A percentile compares a stretch with the other conserved stretches of the same genome.
These are phyloP conservation scores for Neria commutata DNA, from an alignment of 2,888 invertebrate genomes.

Conservation along the genomic window DNA sequence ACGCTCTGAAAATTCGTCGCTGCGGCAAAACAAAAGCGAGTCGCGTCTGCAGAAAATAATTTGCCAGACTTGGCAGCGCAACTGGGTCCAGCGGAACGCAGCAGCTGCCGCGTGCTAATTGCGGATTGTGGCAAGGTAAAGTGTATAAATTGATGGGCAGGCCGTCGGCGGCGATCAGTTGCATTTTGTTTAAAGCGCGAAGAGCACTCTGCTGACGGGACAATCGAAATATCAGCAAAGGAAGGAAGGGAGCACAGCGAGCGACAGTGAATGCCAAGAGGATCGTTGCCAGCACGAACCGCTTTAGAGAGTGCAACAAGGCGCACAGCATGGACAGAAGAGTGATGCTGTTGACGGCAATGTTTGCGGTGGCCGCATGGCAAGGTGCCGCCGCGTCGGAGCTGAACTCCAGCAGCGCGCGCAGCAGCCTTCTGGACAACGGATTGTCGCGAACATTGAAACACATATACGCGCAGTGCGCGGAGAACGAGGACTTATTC, in stretches of 20 bases:
- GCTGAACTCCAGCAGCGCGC: conserved; percentile 15
- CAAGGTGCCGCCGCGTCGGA: conserved; percentile 23
- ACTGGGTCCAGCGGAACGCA: conserved; percentile 36
- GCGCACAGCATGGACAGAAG: conserved; percentile 44
- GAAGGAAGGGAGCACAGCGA: neutral
- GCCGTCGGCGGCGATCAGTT: conserved; percentile 53
- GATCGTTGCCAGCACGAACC: neutral
- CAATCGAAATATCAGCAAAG: neutral
- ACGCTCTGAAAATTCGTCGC: conserved; percentile 54
- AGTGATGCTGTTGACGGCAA: conserved; percentile 36
- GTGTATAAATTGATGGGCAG: conserved; percentile 51
- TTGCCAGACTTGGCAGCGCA: conserved; percentile 24
- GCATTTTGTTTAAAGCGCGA: conserved; percentile 35
- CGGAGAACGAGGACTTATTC: conserved; percentile 68
- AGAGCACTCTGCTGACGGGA: neutral
- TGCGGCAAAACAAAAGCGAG: conserved; percentile 20
- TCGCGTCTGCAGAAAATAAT: conserved; percentile 19
- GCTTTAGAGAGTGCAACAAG: neutral
- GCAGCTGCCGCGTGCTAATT: conserved; percentile 47
- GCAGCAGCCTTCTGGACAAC: conserved; percentile 43
- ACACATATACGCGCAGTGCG: conserved; percentile 66
- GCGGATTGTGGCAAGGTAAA: conserved; percentile 49
- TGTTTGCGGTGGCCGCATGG: conserved; percentile 36
- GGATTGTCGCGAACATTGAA: conserved; percentile 53
- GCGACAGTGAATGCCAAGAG: conserved; percentile 1